phyloP scores from a whole-genome alignment of 2,113 vertebrate species.

The Hymenochirus boettgeri region DNA sequence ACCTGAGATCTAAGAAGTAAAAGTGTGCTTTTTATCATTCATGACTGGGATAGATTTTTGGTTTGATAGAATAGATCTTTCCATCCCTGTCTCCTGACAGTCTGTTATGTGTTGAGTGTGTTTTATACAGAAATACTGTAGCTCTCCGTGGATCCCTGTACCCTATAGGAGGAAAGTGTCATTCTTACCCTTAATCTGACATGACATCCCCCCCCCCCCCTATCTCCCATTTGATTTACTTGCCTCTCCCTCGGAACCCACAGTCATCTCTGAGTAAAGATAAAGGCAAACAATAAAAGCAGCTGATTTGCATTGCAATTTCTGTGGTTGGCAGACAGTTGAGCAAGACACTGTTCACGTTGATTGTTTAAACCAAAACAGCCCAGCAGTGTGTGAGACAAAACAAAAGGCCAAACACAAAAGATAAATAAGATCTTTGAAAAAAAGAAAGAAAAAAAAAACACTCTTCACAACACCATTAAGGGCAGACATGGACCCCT shows the following conservation, averaged over 20 bases:
- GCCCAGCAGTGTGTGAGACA: slow-evolving; percentile 53
- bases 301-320: slow-evolving; percentile 57
- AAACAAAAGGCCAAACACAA: slow-evolving; percentile 48
- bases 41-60: no score
- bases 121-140: no score
- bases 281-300: slow-evolving; percentile 32
- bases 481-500: slow-evolving; percentile 33
- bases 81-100: no score
- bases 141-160: no score
- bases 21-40: no score
- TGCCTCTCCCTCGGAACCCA: slow-evolving; percentile 32
- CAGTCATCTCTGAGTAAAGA: slow-evolving; percentile 45
- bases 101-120: no score
- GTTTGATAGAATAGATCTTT: no score
- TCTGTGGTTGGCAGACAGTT: slow-evolving; percentile 54
- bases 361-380: slow-evolving; percentile 60
- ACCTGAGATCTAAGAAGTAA: no score
- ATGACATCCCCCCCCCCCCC: no score
- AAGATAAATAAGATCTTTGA: slow-evolving; percentile 40
- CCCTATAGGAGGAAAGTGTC: no score
- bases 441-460: no score
- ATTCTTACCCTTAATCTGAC: no score
- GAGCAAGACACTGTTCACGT: slow-evolving; percentile 55
- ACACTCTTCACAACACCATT: slow-evolving; percentile 45
- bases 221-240: slow-evolving; percentile 13